Percentiles rank a stretch among this genome's conserved stretches.
Evolutionary conservation across 2,888 invertebrate genomes (phyloP).

Genomic region (Alviniconcha strummeri): DNA sequence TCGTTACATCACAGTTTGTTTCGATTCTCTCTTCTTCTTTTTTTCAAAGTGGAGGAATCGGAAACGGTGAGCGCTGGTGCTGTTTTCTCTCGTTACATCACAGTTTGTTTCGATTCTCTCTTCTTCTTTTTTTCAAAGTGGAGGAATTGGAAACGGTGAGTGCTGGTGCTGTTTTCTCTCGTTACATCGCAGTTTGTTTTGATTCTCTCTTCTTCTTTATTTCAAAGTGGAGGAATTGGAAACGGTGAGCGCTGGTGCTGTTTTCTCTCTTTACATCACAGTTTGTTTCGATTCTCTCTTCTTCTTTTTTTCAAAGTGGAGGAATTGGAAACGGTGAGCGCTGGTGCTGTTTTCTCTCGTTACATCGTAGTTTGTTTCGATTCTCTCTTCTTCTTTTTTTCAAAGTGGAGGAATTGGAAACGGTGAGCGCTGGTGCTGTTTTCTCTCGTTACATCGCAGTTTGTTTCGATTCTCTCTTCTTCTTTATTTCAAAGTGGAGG

Average conservation of each 20-base stretch:
- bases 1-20: not conserved
- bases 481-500: constrained; percentile 54
- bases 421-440: constrained; percentile 43
- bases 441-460: not conserved
- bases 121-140: no score
- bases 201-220: no score
- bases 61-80: constrained; percentile 48
- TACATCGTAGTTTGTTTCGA: not conserved
- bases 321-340: constrained; percentile 55
- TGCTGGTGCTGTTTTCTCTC: not conserved
- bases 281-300: no score
- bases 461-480: no score
- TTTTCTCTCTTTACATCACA: not conserved
- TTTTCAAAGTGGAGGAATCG: constrained; percentile 54
- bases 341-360: not conserved
- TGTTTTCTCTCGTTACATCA: not conserved
- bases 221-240: constrained; percentile 55
- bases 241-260: constrained; percentile 45
- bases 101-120: no score
- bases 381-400: no score
- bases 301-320: no score
- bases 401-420: constrained; percentile 55
- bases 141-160: constrained; percentile 57
- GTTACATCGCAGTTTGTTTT: not conserved
- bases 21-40: no score